Conservation (phyloP, 2,113 vertebrate genomes). For the Actenoides lindsayi region DNA sequence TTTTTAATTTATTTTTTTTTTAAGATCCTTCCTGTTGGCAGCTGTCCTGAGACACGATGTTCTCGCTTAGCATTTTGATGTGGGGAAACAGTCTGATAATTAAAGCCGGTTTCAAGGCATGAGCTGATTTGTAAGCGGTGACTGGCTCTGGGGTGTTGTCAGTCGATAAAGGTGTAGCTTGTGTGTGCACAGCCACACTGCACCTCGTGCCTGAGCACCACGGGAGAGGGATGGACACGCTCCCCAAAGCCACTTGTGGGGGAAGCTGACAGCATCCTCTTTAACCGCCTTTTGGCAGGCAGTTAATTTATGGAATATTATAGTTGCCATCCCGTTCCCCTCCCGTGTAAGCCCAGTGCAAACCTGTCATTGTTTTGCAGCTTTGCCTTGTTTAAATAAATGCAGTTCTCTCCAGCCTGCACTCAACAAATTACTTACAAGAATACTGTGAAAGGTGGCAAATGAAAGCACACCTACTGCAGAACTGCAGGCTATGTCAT, state of each 20-base stretch:
- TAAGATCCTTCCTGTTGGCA: conserved; percentile 70
- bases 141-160: conserved; percentile 48
- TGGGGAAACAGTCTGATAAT: conserved; percentile 71
- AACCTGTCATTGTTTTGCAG: background rate
- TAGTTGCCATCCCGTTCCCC: background rate
- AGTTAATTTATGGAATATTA: background rate
- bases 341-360: background rate
- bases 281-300: background rate
- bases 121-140: conserved; percentile 43
- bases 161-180: background rate
- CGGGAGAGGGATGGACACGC: fast-evolving
- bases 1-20: background rate
- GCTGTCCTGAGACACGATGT: conserved; percentile 65
- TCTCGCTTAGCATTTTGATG: conserved; percentile 73
- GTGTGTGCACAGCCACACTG: background rate
- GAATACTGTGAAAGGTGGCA: background rate
- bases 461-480: background rate
- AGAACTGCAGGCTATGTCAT: background rate
- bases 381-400: background rate
- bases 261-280: background rate
- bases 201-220: background rate
- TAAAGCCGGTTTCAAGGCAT: conserved; percentile 56
- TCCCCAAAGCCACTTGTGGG: background rate
- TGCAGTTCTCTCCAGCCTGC: background rate
- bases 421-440: background rate